Evolutionary conservation across 2,888 invertebrate genomes (phyloP).

Genomic region (Heliconius cydno): DNA sequence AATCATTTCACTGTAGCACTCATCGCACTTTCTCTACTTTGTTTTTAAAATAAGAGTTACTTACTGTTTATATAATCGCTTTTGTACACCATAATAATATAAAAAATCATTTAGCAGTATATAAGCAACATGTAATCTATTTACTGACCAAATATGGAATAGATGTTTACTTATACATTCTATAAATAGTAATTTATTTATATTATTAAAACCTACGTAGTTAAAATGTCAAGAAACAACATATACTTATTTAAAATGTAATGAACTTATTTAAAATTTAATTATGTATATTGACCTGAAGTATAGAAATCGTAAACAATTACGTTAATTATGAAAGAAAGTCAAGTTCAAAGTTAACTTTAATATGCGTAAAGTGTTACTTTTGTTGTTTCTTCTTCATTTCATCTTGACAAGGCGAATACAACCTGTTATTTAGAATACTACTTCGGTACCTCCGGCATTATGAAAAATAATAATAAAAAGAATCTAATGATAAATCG

Average conservation of each 20-base stretch:
- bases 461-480: not conserved
- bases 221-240: too few relatives aligned
- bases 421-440: slow-evolving; percentile 7
- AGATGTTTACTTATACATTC: not conserved
- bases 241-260: too few relatives aligned
- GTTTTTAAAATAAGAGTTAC: slow-evolving; percentile 10
- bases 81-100: not conserved
- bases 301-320: not conserved
- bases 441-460: not conserved
- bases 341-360: slow-evolving; percentile 6
- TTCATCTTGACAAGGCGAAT: slow-evolving; percentile 16
- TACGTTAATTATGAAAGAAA: too few relatives aligned
- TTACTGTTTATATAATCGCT: slow-evolving; percentile 5
- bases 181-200: not conserved
- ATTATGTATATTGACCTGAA: not conserved
- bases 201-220: too few relatives aligned
- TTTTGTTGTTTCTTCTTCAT: not conserved
- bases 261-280: too few relatives aligned
- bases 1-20: slow-evolving; percentile 1
- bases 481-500: not conserved
- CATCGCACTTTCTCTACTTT: slow-evolving; percentile 23
- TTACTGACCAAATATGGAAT: not conserved
- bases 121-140: not conserved
- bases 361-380: slow-evolving; percentile 5
- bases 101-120: not conserved